Evolutionary conservation across 2,113 vertebrate species (phyloP).

Genomic region (Morone saxatilis): DNA sequence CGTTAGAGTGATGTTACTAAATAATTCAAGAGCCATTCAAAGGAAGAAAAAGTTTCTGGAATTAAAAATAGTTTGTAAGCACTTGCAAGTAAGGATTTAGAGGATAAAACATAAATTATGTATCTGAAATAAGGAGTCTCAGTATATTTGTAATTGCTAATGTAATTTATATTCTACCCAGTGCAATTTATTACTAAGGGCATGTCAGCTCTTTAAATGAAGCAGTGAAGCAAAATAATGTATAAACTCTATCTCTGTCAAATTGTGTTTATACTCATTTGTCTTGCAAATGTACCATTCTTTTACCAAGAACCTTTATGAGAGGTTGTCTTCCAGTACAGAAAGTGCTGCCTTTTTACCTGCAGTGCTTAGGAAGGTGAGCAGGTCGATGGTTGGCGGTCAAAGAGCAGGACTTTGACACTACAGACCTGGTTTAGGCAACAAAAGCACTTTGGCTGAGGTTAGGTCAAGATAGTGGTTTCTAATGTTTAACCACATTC

Average conservation of each 20-base stretch:
- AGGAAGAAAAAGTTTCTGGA: not conserved
- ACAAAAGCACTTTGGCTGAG: no score
- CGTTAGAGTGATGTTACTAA: not conserved
- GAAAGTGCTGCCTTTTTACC: no score
- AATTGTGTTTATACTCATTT: no score
- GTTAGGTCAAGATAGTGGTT: no score
- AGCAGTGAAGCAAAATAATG: not conserved
- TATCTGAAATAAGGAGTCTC: conserved; percentile 16
- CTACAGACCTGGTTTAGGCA: no score
- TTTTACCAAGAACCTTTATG: no score
- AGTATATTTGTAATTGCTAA: conserved; percentile 30
- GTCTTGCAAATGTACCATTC: no score
- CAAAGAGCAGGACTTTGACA: no score
- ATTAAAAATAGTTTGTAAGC: conserved; percentile 5
- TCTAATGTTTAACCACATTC: no score
- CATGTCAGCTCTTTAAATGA: not conserved
- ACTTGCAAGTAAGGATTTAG: not conserved
- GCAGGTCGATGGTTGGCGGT: no score
- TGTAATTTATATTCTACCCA: conserved; percentile 21
- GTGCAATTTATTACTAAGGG: not conserved
- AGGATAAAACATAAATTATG: conserved; percentile 32
- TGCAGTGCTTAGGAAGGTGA: no score
- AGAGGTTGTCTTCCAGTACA: no score
- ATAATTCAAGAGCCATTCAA: conserved; percentile 20
- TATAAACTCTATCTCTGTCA: not conserved